Percentiles rank a stretch among this genome's conserved stretches.
Evolutionary conservation across 2,113 vertebrate species (phyloP).

Genomic region (Caranx melampygus): DNA sequence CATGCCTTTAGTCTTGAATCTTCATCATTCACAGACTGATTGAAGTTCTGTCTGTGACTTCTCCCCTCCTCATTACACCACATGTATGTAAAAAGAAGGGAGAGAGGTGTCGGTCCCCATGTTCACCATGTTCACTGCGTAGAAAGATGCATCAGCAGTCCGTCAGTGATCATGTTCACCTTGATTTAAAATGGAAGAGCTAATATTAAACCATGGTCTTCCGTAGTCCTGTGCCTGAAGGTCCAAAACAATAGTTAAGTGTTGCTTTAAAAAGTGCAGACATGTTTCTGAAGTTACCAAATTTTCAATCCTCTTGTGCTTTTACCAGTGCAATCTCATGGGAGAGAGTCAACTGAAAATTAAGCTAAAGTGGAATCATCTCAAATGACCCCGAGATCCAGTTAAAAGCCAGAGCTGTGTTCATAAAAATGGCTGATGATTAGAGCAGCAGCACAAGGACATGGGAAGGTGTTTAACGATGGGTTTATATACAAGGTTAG

Average conservation of each 20-base stretch:
- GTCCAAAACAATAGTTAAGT: conserved; percentile 49
- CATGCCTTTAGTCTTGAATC: conserved; percentile 31
- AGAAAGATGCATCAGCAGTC: conserved; percentile 43
- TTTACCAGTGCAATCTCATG: conserved; percentile 52
- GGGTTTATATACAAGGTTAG: conserved; percentile 57
- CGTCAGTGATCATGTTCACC: conserved; percentile 45
- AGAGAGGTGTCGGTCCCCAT: conserved; percentile 33
- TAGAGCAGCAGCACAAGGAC: conserved; percentile 54
- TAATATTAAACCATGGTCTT: conserved; percentile 48
- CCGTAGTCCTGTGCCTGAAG: conserved; percentile 60
- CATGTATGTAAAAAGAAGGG: conserved; percentile 19
- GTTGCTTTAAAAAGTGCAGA: conserved; percentile 58
- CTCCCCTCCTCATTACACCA: conserved; percentile 31
- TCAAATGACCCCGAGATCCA: conserved; percentile 51
- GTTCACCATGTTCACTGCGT: conserved; percentile 50
- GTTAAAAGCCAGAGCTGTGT: conserved; percentile 36
- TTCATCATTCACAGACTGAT: conserved; percentile 40
- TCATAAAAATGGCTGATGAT: conserved; percentile 63
- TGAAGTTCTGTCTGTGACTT: conserved; percentile 42
- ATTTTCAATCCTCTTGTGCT: conserved; percentile 70
- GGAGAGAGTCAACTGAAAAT: conserved; percentile 36
- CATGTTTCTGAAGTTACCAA: conserved; percentile 42
- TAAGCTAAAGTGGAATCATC: conserved; percentile 35
- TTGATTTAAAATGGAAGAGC: conserved; percentile 68
- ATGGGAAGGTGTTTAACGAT: conserved; percentile 36